phyloP scores from a whole-genome alignment of 2,888 invertebrate genomes.

The Metopia argyrocephala region DNA sequence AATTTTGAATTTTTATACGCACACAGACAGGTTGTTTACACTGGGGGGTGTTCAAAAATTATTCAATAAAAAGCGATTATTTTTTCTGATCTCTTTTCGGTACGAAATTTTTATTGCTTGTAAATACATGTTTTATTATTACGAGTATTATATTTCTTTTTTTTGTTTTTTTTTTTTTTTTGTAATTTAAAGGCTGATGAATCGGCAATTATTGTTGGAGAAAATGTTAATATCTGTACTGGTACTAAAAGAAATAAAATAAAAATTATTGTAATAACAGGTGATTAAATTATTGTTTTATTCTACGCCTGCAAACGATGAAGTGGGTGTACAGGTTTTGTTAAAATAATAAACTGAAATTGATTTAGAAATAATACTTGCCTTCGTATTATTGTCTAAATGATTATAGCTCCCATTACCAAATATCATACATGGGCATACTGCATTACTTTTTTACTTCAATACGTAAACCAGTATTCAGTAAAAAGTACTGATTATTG shows the following conservation, averaged over 20 bases:
- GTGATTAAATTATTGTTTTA: background rate
- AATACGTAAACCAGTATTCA: too few species aligned
- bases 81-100: constrained; percentile 36
- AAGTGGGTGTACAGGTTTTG: too few species aligned
- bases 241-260: too few species aligned
- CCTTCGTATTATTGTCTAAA: too few species aligned
- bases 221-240: too few species aligned
- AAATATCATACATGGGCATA: too few species aligned
- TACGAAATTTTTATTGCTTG: constrained; percentile 31
- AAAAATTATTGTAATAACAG: background rate
- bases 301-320: background rate
- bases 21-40: background rate
- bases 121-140: constrained; percentile 37
- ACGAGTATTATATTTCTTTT: background rate
- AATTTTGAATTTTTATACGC: constrained; percentile 53
- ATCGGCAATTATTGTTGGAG: background rate
- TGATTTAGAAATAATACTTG: too few species aligned
- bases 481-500: too few species aligned
- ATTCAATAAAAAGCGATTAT: constrained; percentile 49
- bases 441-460: too few species aligned
- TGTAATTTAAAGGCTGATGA: background rate
- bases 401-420: too few species aligned
- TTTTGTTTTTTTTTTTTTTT: background rate
- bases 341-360: too few species aligned
- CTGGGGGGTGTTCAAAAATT: constrained; percentile 58